These are phyloP conservation scores for Hirtodrosophila confusa DNA, from an alignment of 2,888 invertebrate species.

Conservation along the genomic window DNA sequence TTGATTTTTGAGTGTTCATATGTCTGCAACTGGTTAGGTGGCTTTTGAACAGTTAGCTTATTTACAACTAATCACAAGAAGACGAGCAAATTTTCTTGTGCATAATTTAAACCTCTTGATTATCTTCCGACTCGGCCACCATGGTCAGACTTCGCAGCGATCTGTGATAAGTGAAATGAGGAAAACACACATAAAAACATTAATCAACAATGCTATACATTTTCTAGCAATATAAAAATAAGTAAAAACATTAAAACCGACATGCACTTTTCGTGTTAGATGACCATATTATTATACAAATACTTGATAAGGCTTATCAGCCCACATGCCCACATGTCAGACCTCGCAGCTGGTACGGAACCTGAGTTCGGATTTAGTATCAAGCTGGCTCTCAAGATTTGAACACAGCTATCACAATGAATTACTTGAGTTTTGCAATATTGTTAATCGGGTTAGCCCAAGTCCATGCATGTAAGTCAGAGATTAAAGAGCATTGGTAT, in stretches of 20 bases:
- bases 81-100: slow-evolving; percentile 55
- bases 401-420: slow-evolving; percentile 44
- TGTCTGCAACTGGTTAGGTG: slow-evolving; percentile 37
- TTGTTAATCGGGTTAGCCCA: slow-evolving; percentile 43
- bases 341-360: slow-evolving; percentile 12
- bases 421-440: slow-evolving; percentile 40
- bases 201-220: slow-evolving; percentile 23
- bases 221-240: slow-evolving; percentile 19
- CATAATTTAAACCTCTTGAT: slow-evolving; percentile 67
- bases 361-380: slow-evolving; percentile 37
- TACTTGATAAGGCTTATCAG: slow-evolving; percentile 45
- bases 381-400: slow-evolving; percentile 16
- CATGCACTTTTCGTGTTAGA: slow-evolving; percentile 45
- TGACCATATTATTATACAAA: slow-evolving; percentile 9
- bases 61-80: slow-evolving; percentile 76
- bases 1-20: slow-evolving; percentile 23
- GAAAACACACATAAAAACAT: slow-evolving; percentile 1
- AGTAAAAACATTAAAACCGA: slow-evolving; percentile 9
- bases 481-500: background rate
- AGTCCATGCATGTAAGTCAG: slow-evolving; percentile 43
- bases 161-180: slow-evolving; percentile 57
- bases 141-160: slow-evolving; percentile 83
- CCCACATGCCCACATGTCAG: slow-evolving; percentile 3
- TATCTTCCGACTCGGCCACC: slow-evolving; percentile 77
- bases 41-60: slow-evolving; percentile 55